These are phyloP conservation scores for Aleadryas rufinucha DNA, from an alignment of 2,113 vertebrate species.

Conservation along the genomic window DNA sequence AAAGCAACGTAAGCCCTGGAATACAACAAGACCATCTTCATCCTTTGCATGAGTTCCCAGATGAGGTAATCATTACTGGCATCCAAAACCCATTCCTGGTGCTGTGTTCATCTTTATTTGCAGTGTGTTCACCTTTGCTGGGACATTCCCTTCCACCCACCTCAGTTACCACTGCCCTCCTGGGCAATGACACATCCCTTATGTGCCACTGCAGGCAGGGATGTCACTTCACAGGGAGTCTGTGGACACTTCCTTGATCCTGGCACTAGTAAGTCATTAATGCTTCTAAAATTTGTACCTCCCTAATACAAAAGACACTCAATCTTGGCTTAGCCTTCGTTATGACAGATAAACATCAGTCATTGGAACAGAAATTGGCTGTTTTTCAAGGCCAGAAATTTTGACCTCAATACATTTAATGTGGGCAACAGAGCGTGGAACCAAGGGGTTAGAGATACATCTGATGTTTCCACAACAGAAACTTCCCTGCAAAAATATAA, in stretches of 20 bases:
- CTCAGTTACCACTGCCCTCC: not conserved
- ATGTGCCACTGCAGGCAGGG: not conserved
- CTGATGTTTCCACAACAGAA: not conserved
- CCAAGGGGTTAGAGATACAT: not conserved
- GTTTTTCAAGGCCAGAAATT: constrained; percentile 21
- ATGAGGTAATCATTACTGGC: not conserved
- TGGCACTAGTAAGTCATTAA: not conserved
- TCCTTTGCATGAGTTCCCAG: not conserved
- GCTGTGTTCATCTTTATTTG: not conserved
- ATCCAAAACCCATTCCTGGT: not conserved
- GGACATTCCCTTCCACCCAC: not conserved
- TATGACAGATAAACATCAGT: constrained; percentile 4
- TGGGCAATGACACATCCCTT: not conserved
- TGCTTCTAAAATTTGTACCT: not conserved
- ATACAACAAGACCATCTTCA: not conserved
- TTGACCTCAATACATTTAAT: constrained; percentile 8
- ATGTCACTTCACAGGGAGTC: not conserved
- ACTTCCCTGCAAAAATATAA: not conserved
- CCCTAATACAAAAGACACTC: not conserved
- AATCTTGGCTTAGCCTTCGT: not conserved
- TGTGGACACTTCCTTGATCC: not conserved
- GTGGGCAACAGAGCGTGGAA: not conserved
- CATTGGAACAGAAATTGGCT: not conserved
- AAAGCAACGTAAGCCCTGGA: not conserved
- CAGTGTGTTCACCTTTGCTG: not conserved